Base-by-base conservation (phyloP, 2,888 invertebrate genomes). In the Melanostoma scalare region DNA sequence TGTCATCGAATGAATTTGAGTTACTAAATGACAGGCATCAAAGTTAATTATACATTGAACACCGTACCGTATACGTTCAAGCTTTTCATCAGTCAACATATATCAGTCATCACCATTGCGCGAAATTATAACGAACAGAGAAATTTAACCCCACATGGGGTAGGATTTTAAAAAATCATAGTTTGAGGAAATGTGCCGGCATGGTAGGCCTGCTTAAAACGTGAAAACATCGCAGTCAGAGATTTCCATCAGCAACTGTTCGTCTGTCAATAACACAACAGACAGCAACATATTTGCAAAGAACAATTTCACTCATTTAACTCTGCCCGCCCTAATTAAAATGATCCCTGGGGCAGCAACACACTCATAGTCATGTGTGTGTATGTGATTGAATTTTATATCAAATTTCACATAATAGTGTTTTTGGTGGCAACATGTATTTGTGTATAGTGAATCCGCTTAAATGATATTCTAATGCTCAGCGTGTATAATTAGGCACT, bases 401-500 rank as follows among this genome's bases (percentile, higher is more conserved):
- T 80, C 76, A 79, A 85, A 85, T 85, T 85, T 85, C 76, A 81
- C 20, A 20, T 20, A 71, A 69, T 74, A 73, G 73, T 73, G 46
- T 61, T 33, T 36, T 30, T 61, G 33, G 44, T 58, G 58, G 40
- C 58, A 31, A 38, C 58, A 61, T 20, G 63, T 30, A 36, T 63
- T 35, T 20, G 20, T 20, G 20, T 20, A 31, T 67, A 76, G 65
- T 68, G 72, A 76, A 72, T 79, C 76, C 85, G 76, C 76, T 76
- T 84, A 84, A 85, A 79, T 76, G 78, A 65, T 84, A 75, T 84
- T 20, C 20, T 85, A 78, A 63, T 73, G 52, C 44, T 68, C 48
- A 40, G 82, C 75, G 78, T 75, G 52, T 73, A 68, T 79, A 85
- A 85, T 84, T 84, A 79, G 85, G 71, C 53, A 71, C 72, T 61